A percentile compares a stretch with the other conserved stretches of the same genome.
Conservation (phyloP, 2,888 invertebrate species). For the Minunthozetes semirufus region DNA sequence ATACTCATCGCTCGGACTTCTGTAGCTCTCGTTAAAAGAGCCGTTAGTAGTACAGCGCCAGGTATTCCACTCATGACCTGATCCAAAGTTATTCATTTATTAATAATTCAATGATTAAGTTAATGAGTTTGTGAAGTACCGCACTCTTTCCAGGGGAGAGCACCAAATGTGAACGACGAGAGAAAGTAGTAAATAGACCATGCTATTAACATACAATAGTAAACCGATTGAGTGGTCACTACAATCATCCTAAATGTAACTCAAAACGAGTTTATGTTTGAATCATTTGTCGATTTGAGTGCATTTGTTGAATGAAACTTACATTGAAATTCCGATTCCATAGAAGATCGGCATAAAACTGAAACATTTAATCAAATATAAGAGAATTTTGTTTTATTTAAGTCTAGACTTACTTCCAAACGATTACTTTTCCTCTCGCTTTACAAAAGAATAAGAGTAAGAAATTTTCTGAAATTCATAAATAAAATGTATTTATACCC, state of each 20-base stretch:
- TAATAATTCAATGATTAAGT: too few species aligned
- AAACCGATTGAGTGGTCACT: not conserved
- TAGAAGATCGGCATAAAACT: conserved; percentile 18
- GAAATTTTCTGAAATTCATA: too few species aligned
- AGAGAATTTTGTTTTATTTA: not conserved
- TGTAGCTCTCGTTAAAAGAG: not conserved
- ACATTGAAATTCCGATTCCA: conserved; percentile 34
- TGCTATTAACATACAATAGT: conserved; percentile 26
- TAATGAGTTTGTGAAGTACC: not conserved
- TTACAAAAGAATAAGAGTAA: not conserved
- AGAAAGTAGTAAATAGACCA: conserved; percentile 30
- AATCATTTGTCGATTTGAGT: too few species aligned
- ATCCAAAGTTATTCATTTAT: too few species aligned
- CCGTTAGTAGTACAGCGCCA: too few species aligned
- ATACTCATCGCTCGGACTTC: conserved; percentile 27
- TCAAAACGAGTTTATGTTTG: too few species aligned
- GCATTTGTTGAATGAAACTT: too few species aligned
- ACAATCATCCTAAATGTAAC: not conserved
- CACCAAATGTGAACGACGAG: conserved; percentile 17
- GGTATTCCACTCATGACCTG: too few species aligned
- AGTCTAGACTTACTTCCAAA: conserved; percentile 19
- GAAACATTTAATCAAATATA: not conserved
- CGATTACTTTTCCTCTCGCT: not conserved
- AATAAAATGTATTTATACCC: not conserved
- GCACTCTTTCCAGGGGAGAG: conserved; percentile 18